These are phyloP conservation scores for Leptopilina drosophilae DNA, from an alignment of 2,888 invertebrate genomes.

Conservation along the genomic window DNA sequence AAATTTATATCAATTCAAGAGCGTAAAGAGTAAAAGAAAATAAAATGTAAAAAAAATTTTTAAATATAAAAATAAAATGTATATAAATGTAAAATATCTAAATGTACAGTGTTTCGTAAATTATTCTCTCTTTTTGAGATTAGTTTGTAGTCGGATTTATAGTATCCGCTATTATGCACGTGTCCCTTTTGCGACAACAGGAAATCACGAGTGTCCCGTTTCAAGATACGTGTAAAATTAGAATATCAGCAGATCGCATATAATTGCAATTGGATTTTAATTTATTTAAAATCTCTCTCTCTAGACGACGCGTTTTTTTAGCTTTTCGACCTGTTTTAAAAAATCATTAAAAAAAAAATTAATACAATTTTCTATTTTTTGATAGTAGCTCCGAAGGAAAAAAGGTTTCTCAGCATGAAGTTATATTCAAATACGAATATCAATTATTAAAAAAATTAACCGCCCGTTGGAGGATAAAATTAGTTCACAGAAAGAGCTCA, in stretches of 20 bases:
- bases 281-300: conserved; percentile 11
- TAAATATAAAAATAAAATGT: background rate
- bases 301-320: conserved; percentile 50
- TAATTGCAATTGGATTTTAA: conserved; percentile 64
- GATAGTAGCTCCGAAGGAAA: too few species aligned
- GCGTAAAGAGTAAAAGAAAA: background rate
- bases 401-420: too few species aligned
- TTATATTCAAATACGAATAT: too few species aligned
- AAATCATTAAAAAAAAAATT: too few species aligned
- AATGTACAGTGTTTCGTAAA: background rate
- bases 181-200: conserved; percentile 49
- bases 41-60: background rate
- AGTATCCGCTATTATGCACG: conserved; percentile 30
- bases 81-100: background rate
- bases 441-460: too few species aligned
- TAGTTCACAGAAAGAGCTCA: conserved; percentile 5
- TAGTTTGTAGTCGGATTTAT: conserved; percentile 32
- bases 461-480: background rate
- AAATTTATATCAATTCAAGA: too few species aligned
- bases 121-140: conserved; percentile 13
- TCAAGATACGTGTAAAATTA: conserved; percentile 63
- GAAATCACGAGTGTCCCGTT: conserved; percentile 61
- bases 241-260: conserved; percentile 60
- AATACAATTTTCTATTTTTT: too few species aligned
- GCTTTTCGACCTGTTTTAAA: too few species aligned